Evolutionary conservation across 2,113 vertebrate species (phyloP).

Genomic region (Callorhinus ursinus): DNA sequence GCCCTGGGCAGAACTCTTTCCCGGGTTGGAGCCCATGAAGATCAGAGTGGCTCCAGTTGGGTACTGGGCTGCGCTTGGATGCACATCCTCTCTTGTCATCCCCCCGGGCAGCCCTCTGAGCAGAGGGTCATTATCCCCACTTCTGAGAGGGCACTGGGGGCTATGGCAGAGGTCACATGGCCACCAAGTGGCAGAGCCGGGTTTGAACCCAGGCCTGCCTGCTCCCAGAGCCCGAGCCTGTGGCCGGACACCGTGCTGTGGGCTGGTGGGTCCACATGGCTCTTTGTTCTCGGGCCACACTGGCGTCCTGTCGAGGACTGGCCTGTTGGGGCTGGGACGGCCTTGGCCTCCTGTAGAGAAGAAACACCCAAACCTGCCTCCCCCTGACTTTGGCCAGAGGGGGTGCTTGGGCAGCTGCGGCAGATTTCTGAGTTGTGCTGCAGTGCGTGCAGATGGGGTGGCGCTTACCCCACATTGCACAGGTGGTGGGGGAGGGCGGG

Average conservation of each 20-base stretch:
- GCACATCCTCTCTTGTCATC: background rate
- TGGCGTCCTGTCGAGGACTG: accelerated
- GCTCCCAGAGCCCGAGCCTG: background rate
- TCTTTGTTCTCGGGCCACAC: background rate
- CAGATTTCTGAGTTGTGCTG: background rate
- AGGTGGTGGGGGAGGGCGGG: too few species aligned
- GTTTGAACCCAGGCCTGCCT: background rate
- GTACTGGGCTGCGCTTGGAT: background rate
- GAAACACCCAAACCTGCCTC: accelerated
- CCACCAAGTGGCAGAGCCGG: background rate
- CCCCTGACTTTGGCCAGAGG: background rate
- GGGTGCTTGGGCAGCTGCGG: background rate
- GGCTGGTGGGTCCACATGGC: background rate
- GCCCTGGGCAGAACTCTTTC: background rate
- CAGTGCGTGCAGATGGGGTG: accelerated
- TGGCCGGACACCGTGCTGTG: background rate
- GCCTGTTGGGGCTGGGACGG: accelerated
- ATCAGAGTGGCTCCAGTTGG: background rate
- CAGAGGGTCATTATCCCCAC: background rate
- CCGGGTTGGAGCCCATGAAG: background rate
- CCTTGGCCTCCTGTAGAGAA: background rate
- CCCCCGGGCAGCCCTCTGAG: background rate
- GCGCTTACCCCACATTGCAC: background rate
- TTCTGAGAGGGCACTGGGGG: background rate
- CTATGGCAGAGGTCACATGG: background rate